Base-by-base conservation (phyloP, 2,888 invertebrate genomes). In the Arrhopalites spinosus region DNA sequence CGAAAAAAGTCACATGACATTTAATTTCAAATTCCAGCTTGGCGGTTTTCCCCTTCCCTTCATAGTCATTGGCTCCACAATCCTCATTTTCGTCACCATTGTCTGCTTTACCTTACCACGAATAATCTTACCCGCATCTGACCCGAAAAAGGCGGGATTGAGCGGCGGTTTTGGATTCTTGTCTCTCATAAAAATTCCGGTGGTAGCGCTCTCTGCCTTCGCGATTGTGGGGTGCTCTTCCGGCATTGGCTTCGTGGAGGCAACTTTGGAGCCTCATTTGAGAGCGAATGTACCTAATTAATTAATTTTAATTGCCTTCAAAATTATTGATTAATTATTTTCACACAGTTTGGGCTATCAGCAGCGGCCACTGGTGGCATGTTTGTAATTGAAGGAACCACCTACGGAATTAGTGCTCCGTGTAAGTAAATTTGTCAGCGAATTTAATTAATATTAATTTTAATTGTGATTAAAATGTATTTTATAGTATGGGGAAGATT, bases 191-290 rank as follows among this genome's bases (percentile, higher is more conserved):
- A 89, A 87, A 83, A 90, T 93, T 71, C 93, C 93, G n/a, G 91
- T 92, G 29, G 91, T 93, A 1, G 84, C 91, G 53, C 85, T 93
- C 61, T 88, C 92, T 0, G 88, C 91, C 56, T 86, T 89, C 75
- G 91, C 91, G 83, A 92, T 93, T 83, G 89, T 92, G 76, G 90
- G 89, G 0, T 92, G 93, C 0, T 92, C 93, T 79, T 90, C 92
- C 88, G 93, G 93, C 81, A 93, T 94, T 72, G 93, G 93, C 27
- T 96, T 95, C 85, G 87, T 96, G 29, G 93, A 94, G 85, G 95
- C 95, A 0, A 95, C 95, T 0, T 87, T 96, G 29, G 94, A 95
- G 82, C 93, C 93, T 0, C 96, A 96, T 87, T 87, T 96, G 20
- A 85, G 92, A 80, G 88, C 88, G 86, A 43, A 59, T 50, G 56